Base-by-base conservation (phyloP, 2,888 invertebrate species). In the Isotomurus palustris region DNA sequence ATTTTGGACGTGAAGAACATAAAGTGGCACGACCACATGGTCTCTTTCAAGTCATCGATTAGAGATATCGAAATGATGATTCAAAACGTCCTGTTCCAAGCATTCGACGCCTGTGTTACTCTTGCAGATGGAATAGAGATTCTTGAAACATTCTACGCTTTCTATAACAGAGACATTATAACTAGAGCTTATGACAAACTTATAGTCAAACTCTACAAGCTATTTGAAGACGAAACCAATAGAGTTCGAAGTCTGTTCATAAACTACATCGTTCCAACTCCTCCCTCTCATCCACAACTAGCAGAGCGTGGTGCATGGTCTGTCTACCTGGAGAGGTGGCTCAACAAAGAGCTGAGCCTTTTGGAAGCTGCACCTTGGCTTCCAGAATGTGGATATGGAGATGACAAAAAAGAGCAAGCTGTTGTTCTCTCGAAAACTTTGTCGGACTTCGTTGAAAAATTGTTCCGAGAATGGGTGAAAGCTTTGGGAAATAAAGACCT, bases 91-190 rank as follows among this genome's bases (percentile, higher is more conserved):
- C 84, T 90, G 38, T 83, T 84, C 45, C 82, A 84, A 0, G 85
- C 88, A 0, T 92, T 92, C 73, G 84, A 86, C 66, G 82, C 84
- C 6, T 82, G 89, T 6, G 85, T 84, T 51, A 88, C 88, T 67
- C 83, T 91, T 0, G 88, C 88, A 69, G 88, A 91, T 72, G 88
- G 86, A 0, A 80, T 93, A 8, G 84, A 88, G 61, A 81, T 86
- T 1, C 77, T 93, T 4, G 87, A 83, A 68, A 83, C 86, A 0
- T 82, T 91, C 70, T 82, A 87, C 72, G 87, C 87, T 73, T 89
- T 88, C 71, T 84, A 87, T 0, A 83, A 84, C 65, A 80, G 91
- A 52, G 84, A 77, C 72, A 76, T 66, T 14, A 76, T 78, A 50
- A 71, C 72, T 35, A 71, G 78, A 40, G 75, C 75, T 2, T 73